Conservation (phyloP, 1,140 invertebrate species). For the Stenopsyche tienmushanensis region DNA sequence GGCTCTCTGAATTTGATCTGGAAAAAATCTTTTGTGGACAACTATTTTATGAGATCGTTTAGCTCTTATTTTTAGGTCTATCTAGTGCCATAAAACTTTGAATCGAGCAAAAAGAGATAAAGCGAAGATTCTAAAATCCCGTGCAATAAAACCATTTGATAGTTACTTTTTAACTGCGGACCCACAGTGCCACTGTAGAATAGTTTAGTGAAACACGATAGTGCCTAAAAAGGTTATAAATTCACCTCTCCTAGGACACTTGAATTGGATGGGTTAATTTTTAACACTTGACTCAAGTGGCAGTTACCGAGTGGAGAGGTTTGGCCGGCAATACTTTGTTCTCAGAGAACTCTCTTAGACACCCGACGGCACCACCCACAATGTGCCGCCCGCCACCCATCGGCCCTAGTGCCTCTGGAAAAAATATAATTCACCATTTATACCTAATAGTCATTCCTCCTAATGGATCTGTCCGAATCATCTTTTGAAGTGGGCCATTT, state of each 20-base stretch:
- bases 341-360: not conserved
- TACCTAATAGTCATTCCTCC: conserved; percentile 13
- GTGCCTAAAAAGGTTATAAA: conserved; percentile 24
- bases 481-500: not conserved
- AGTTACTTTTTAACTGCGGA: not conserved
- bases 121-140: not conserved
- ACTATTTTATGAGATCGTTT: no score
- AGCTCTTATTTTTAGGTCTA: no score
- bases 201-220: conserved; percentile 3
- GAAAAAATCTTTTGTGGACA: no score
- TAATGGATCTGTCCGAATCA: conserved; percentile 3
- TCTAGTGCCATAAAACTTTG: not conserved
- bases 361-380: no score
- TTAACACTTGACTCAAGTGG: conserved; percentile 24
- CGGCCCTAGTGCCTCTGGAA: not conserved
- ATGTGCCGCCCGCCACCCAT: not conserved
- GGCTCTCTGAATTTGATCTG: no score
- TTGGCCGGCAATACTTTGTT: not conserved
- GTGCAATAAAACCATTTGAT: not conserved
- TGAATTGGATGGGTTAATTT: conserved; percentile 24
- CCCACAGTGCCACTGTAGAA: no score
- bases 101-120: not conserved
- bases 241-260: conserved; percentile 20
- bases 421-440: conserved; percentile 16
- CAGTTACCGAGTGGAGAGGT: conserved; percentile 6